phyloP scores from a whole-genome alignment of 2,888 invertebrate species.

The Spicauda simplicius region DNA sequence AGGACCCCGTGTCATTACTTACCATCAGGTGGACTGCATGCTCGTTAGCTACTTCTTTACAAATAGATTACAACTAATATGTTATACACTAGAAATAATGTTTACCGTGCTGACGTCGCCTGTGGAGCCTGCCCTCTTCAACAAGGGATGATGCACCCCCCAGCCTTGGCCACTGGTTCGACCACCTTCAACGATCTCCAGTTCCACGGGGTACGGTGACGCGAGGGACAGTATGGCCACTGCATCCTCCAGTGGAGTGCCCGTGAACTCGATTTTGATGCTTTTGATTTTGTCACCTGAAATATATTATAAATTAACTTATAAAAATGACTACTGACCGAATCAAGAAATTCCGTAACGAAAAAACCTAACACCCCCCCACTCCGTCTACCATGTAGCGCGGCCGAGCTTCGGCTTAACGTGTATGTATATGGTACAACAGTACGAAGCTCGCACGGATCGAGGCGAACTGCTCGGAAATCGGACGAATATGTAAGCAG shows the following conservation, averaged over 20 bases:
- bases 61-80: no score
- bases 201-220: slow-evolving; percentile 94
- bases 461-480: no score
- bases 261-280: slow-evolving; percentile 94
- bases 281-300: slow-evolving; percentile 95
- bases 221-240: slow-evolving; percentile 95
- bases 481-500: no score
- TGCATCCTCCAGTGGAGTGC: slow-evolving; percentile 96
- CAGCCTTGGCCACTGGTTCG: slow-evolving; percentile 72
- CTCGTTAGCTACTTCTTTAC: no score
- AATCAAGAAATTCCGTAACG: no score
- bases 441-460: no score
- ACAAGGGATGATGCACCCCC: slow-evolving; percentile 89
- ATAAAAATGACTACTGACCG: no score
- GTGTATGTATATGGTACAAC: no score
- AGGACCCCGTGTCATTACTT: not conserved
- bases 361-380: no score
- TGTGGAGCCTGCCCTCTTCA: slow-evolving; percentile 90
- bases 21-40: not conserved
- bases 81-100: no score
- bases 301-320: slow-evolving; percentile 39
- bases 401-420: no score
- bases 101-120: slow-evolving; percentile 89
- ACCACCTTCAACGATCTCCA: slow-evolving; percentile 87
- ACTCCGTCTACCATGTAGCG: no score